Base-by-base conservation (phyloP, 2,113 vertebrate species). In the Brachypteracias leptosomus region DNA sequence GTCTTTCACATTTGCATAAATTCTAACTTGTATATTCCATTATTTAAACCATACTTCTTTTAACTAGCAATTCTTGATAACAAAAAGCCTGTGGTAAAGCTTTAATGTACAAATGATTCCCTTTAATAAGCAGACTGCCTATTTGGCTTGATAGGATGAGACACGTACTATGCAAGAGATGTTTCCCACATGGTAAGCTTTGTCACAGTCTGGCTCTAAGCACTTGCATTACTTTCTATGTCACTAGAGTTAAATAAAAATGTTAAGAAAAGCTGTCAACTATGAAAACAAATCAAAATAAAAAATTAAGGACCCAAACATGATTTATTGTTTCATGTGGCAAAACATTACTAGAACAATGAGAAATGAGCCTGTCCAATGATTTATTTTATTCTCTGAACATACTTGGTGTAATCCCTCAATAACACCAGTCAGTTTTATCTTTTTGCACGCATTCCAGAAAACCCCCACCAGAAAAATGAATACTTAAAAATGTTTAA, bases 41-140 rank as follows among this genome's bases (percentile, higher is more conserved):
- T 91, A 72, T 88, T 87, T 93, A 94, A 94, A 18, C 7, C 35
- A 24, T 49, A 31, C 22, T 87, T 68, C 16, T 92, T 93, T 66
- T 74, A 85, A 89, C 62, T 33, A 63, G 33, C 25, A 91, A 31
- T 57, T 91, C 79, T 47, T 55, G 40, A 73, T 81, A 63, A 88
- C 28, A 94, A 78, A 70, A 91, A 55, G 29, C 65, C 38, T 28
- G 26, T 63, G 29, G 26, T 93, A 86, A 85, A 85, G 67, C 18
- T 55, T 90, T 59, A 38, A 85, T 68, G 75, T 79, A 90, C 40
- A 95, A 91, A 94, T 70, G 80, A 96, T 96, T 84, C 47, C 47
- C 31, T 61, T 92, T 91, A 89, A 92, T 68, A 88, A 90, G 31
- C 28, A 83, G 35, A 76, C 35, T 75, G 66, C 6, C 52, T 77